phyloP scores from a whole-genome alignment of 1,140 invertebrate species.

The Prorops nasuta region DNA sequence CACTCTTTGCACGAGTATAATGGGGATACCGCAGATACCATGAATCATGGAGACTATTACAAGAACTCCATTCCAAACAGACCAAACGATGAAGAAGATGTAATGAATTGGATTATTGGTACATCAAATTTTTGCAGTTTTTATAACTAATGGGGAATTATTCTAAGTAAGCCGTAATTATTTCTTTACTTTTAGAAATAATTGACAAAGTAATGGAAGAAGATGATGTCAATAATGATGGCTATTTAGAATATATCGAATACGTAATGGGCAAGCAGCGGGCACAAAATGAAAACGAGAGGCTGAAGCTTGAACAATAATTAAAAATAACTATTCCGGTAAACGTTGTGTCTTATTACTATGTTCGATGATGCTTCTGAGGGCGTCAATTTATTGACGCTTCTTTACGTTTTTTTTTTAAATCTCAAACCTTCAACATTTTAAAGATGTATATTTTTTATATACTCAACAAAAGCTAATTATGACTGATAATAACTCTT shows the following conservation, averaged over 20 bases:
- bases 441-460: too few species aligned
- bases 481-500: too few species aligned
- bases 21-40: constrained; percentile 22
- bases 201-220: constrained; percentile 76
- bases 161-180: background rate
- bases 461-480: too few species aligned
- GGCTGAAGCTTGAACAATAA: too few species aligned
- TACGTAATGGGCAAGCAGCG: constrained; percentile 63
- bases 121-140: background rate
- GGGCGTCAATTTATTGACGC: too few species aligned
- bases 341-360: too few species aligned
- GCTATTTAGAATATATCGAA: constrained; percentile 79
- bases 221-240: constrained; percentile 79
- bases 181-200: constrained; percentile 59
- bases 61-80: background rate
- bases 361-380: too few species aligned
- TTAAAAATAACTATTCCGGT: too few species aligned
- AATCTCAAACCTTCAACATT: too few species aligned
- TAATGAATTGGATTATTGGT: constrained; percentile 22
- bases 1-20: constrained; percentile 62
- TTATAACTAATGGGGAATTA: too few species aligned
- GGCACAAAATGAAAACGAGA: constrained; percentile 18
- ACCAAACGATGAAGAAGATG: constrained; percentile 3
- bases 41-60: too few species aligned
- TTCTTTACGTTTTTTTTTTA: too few species aligned